Evolutionary conservation across 2,113 vertebrate species (phyloP).

Genomic region (Mustelus asterias): DNA sequence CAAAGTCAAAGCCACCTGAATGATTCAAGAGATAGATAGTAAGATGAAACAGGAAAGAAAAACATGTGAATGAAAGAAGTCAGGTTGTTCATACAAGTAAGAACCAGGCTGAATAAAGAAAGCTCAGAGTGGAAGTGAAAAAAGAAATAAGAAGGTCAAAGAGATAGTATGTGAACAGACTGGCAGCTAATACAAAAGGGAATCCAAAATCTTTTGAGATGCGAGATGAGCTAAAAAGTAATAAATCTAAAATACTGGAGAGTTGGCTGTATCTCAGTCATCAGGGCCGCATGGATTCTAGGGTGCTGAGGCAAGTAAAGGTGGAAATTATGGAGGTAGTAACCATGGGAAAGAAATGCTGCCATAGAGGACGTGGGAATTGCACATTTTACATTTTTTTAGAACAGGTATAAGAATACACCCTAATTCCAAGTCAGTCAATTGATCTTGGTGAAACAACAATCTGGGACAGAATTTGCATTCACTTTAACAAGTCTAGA

Average conservation of each 20-base stretch:
- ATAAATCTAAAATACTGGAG: background rate
- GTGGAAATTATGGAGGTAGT: background rate
- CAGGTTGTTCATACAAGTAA: background rate
- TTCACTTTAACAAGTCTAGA: background rate
- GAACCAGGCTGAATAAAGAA: background rate
- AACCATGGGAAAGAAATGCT: too few species aligned
- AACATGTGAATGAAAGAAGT: background rate
- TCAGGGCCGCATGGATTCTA: background rate
- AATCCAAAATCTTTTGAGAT: background rate
- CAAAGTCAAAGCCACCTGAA: background rate
- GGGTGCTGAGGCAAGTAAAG: background rate
- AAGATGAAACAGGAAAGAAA: background rate
- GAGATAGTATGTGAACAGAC: background rate
- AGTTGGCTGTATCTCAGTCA: background rate
- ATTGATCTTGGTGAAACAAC: background rate
- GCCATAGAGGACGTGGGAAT: background rate
- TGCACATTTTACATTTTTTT: background rate
- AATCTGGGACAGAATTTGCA: background rate
- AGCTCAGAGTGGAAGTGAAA: background rate
- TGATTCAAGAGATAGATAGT: background rate
- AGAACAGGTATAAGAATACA: background rate
- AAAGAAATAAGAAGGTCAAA: background rate
- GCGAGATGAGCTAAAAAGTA: background rate
- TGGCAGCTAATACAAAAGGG: too few species aligned
- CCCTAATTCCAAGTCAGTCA: background rate